phyloP scores from a whole-genome alignment of 2,113 vertebrate genomes.

The Passer domesticus region DNA sequence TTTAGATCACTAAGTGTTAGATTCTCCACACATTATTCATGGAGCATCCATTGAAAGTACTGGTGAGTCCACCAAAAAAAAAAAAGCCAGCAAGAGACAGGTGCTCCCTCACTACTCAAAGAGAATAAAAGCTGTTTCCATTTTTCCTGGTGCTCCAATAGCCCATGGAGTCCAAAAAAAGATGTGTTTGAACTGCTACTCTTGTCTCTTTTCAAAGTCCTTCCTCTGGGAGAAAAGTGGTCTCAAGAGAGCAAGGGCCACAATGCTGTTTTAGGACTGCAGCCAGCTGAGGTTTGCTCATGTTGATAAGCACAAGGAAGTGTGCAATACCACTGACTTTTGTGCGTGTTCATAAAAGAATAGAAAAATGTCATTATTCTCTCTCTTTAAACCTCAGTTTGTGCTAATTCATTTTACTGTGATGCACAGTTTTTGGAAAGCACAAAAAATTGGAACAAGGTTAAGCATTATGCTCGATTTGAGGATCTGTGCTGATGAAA shows the following conservation, averaged over 20 bases:
- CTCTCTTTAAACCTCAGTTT: not conserved
- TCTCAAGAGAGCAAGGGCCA: not conserved
- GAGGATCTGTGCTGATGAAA: not conserved
- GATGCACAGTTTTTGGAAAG: not conserved
- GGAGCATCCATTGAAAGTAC: not conserved
- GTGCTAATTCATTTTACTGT: not conserved
- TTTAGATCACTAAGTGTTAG: not conserved
- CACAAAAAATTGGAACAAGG: not conserved
- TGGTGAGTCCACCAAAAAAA: not conserved
- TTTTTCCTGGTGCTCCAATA: not conserved
- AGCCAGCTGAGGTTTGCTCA: not conserved
- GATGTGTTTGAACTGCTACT: not conserved
- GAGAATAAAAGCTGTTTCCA: not conserved
- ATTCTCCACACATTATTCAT: rapidly evolving
- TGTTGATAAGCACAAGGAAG: rapidly evolving
- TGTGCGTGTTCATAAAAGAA: not conserved
- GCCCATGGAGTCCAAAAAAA: not conserved
- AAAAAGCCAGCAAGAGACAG: not conserved
- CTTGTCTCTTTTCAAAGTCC: not conserved
- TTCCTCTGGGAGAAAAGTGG: not conserved
- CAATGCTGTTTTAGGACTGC: rapidly evolving
- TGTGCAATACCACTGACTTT: not conserved
- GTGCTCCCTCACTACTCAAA: rapidly evolving
- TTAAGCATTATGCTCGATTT: not conserved
- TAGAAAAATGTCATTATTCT: not conserved